These are phyloP conservation scores for Drosophila bifasciata DNA, from an alignment of 1,140 invertebrate genomes.

Conservation along the genomic window DNA sequence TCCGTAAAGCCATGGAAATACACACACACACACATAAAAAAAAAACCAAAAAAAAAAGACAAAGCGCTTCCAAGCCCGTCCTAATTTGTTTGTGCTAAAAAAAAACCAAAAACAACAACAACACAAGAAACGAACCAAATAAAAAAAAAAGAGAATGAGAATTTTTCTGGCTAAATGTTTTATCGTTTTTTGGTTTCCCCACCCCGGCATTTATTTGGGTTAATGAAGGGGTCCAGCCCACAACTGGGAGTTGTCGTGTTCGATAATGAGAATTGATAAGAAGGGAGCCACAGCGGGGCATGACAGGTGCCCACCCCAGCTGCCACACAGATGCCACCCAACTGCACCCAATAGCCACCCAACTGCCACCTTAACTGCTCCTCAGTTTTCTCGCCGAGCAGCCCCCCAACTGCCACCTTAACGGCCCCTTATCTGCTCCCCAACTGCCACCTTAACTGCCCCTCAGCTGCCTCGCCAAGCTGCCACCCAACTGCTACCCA, in stretches of 20 bases:
- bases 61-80: slow-evolving; percentile 14
- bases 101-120: not conserved
- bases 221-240: slow-evolving; percentile 33
- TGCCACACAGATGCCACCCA: not conserved
- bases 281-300: not conserved
- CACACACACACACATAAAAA: not conserved
- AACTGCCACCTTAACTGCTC: too few species aligned
- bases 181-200: not conserved
- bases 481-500: too few species aligned
- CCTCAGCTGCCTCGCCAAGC: too few species aligned
- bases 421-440: too few species aligned
- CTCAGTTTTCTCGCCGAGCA: too few species aligned
- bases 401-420: too few species aligned
- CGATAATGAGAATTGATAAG: slow-evolving; percentile 9
- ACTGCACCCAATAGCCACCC: too few species aligned
- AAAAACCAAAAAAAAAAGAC: slow-evolving; percentile 4
- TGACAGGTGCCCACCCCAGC: too few species aligned
- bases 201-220: slow-evolving; percentile 46
- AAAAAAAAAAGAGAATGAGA: slow-evolving; percentile 2
- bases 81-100: slow-evolving; percentile 32
- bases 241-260: slow-evolving; percentile 5
- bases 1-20: not conserved
- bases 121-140: not conserved
- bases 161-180: slow-evolving; percentile 19
- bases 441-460: too few species aligned